Evolutionary conservation across 2,113 vertebrate genomes (phyloP).

Genomic region (Colistium nudipinnis): DNA sequence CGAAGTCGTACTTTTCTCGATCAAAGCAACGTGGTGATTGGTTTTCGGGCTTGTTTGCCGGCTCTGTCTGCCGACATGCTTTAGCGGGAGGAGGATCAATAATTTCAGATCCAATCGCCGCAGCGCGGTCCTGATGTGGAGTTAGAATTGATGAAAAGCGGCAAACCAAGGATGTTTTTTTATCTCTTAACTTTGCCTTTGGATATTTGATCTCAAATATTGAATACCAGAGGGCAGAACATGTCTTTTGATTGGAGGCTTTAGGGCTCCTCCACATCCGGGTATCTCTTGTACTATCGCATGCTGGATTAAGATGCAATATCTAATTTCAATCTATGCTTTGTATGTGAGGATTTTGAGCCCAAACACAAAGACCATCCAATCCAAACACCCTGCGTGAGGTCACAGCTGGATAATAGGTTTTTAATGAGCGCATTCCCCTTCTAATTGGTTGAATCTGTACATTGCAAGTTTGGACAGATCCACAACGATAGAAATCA

Average conservation of each 20-base stretch:
- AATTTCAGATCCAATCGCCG: background rate
- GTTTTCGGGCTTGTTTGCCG: background rate
- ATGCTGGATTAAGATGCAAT: slow-evolving; percentile 1
- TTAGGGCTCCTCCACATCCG: background rate
- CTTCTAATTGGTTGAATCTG: background rate
- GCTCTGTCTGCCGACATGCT: background rate
- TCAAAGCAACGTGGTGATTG: too few species aligned
- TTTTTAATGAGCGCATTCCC: background rate
- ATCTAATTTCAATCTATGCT: too few species aligned
- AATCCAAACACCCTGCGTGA: background rate
- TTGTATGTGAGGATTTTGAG: background rate
- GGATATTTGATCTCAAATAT: slow-evolving; percentile 1
- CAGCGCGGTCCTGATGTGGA: background rate
- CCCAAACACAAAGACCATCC: background rate
- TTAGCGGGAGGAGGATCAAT: too few species aligned
- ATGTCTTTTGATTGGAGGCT: too few species aligned
- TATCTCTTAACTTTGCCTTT: background rate
- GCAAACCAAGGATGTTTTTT: background rate
- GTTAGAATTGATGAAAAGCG: background rate
- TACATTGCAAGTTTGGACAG: too few species aligned
- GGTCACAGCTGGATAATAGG: background rate
- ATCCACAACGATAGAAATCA: background rate
- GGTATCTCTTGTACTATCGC: background rate
- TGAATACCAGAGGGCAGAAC: too few species aligned
- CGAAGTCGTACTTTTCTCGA: background rate